These are phyloP conservation scores for Nasua narica DNA, from an alignment of 2,797 vertebrate genomes.

Conservation along the genomic window DNA sequence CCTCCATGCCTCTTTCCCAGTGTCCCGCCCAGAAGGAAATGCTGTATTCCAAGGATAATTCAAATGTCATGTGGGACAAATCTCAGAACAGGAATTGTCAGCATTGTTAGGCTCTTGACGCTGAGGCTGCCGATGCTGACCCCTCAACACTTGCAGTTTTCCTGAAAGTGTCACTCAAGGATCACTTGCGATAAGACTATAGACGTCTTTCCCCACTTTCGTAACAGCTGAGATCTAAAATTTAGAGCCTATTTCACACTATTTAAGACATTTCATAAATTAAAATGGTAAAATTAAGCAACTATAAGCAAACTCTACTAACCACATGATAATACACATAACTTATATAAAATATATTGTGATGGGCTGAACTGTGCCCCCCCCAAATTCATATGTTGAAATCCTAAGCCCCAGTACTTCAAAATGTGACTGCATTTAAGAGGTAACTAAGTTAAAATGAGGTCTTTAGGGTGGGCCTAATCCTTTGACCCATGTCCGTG, in stretches of 20 bases:
- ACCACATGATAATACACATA: neutral
- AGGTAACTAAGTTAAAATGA: neutral
- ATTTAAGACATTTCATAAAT: neutral
- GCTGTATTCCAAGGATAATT: neutral
- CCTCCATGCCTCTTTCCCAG: neutral
- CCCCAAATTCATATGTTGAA: neutral
- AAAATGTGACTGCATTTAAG: neutral
- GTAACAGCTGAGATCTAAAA: neutral
- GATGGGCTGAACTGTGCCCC: neutral
- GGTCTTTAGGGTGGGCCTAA: neutral
- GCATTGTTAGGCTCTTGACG: neutral
- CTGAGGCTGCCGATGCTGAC: neutral
- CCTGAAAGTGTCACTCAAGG: neutral
- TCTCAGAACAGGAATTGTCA: neutral
- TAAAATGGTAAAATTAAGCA: neutral
- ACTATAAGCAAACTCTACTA: neutral
- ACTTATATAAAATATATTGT: neutral
- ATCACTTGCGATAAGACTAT: neutral
- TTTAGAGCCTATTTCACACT: neutral
- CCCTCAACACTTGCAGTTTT: neutral
- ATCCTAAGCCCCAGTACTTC: neutral
- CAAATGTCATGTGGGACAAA: neutral
- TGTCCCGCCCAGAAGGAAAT: neutral
- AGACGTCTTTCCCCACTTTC: neutral
- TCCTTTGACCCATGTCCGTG: neutral